phyloP scores from a whole-genome alignment of 2,113 vertebrate genomes.

The Phoenicopterus ruber region DNA sequence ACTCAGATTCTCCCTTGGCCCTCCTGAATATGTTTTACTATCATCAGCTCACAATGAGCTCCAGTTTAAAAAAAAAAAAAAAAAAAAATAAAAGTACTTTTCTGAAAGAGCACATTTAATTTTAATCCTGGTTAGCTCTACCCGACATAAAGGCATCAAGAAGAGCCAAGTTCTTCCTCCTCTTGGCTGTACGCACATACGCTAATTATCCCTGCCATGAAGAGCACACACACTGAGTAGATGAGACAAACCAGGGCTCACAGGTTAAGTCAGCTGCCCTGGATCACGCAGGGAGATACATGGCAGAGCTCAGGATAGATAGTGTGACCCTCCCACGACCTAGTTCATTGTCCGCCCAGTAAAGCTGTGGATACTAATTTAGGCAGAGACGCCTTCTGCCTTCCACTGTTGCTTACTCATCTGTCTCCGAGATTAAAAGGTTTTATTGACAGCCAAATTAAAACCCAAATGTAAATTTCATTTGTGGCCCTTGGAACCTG shows the following conservation, averaged over 20 bases:
- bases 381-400: background rate
- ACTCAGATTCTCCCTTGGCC: background rate
- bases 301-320: background rate
- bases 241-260: background rate
- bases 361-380: background rate
- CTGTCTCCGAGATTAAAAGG: background rate
- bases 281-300: background rate
- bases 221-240: background rate
- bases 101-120: background rate
- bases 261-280: background rate
- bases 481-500: background rate
- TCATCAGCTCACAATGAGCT: background rate
- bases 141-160: background rate
- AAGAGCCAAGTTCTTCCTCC: background rate
- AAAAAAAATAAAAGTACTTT: background rate
- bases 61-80: background rate
- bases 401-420: background rate
- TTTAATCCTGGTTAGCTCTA: background rate
- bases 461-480: background rate
- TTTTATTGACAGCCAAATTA: background rate
- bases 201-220: background rate
- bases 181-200: background rate
- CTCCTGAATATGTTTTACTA: background rate
- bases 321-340: background rate
- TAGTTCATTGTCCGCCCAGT: background rate